Evolutionary conservation across 1,140 invertebrate species (phyloP).

Genomic region (Hycleus phaleratus): DNA sequence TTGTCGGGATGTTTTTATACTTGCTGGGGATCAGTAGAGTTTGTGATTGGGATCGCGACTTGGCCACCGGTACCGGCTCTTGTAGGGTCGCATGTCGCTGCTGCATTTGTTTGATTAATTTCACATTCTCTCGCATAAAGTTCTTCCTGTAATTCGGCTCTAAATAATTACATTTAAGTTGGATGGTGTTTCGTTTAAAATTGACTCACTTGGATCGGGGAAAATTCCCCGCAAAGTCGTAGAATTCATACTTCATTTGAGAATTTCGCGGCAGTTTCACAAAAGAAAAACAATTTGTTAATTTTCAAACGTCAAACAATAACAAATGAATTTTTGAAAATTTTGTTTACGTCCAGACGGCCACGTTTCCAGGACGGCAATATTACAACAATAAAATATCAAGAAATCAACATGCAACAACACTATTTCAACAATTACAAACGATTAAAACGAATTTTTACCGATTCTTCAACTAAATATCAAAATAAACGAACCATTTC

Average conservation of each 20-base stretch:
- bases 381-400: too few species aligned
- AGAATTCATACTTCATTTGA: conserved; percentile 27
- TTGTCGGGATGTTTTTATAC: too few species aligned
- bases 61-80: background rate
- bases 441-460: too few species aligned
- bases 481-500: too few species aligned
- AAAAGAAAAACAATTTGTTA: background rate
- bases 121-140: conserved; percentile 51
- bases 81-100: conserved; percentile 30
- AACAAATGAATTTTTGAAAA: too few species aligned
- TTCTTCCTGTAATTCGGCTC: conserved; percentile 48
- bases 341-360: too few species aligned
- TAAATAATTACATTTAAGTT: conserved; percentile 31
- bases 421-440: too few species aligned
- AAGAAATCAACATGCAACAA: too few species aligned
- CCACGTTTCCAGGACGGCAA: too few species aligned
- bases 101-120: conserved; percentile 47
- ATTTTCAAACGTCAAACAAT: background rate
- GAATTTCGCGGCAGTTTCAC: background rate
- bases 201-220: conserved; percentile 48
- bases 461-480: too few species aligned
- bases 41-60: background rate
- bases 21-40: background rate
- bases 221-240: conserved; percentile 48
- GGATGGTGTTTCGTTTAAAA: background rate